Conservation (phyloP, 2,888 invertebrate species). For the Trachelus iudaicus region DNA sequence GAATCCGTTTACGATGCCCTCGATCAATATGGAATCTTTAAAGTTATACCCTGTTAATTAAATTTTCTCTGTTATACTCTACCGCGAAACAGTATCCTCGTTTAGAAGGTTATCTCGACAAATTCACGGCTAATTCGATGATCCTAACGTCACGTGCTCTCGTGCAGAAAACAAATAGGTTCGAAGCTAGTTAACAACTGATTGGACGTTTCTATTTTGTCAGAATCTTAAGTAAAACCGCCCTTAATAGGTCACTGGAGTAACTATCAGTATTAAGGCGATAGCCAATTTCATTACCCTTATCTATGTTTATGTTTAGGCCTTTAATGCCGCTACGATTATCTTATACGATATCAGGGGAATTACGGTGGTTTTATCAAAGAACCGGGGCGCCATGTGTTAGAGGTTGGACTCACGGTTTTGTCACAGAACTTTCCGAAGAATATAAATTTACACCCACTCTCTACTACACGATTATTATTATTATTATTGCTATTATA, state of each 20-base stretch:
- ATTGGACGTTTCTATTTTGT: neutral
- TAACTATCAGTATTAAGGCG: neutral
- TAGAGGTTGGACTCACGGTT: neutral
- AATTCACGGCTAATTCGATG: neutral
- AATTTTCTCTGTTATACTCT: neutral
- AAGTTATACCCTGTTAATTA: neutral
- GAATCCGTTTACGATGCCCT: neutral
- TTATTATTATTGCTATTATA: neutral
- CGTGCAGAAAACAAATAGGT: neutral
- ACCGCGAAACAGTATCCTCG: neutral
- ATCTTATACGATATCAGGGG: neutral
- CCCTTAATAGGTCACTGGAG: neutral
- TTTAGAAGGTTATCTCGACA: neutral
- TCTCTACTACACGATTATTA: neutral
- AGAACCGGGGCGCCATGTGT: neutral
- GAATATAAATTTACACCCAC: neutral
- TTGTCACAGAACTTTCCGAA: neutral
- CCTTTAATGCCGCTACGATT: neutral
- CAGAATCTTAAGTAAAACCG: neutral
- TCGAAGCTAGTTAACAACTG: neutral
- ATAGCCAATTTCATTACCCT: neutral
- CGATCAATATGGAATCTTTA: neutral
- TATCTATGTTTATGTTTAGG: neutral
- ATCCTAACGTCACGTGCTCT: neutral
- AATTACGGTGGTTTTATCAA: neutral